A percentile compares a stretch with the other conserved stretches of the same genome.
Evolutionary conservation across 1,140 invertebrate genomes (phyloP).

Genomic region (Megalonaias nervosa): DNA sequence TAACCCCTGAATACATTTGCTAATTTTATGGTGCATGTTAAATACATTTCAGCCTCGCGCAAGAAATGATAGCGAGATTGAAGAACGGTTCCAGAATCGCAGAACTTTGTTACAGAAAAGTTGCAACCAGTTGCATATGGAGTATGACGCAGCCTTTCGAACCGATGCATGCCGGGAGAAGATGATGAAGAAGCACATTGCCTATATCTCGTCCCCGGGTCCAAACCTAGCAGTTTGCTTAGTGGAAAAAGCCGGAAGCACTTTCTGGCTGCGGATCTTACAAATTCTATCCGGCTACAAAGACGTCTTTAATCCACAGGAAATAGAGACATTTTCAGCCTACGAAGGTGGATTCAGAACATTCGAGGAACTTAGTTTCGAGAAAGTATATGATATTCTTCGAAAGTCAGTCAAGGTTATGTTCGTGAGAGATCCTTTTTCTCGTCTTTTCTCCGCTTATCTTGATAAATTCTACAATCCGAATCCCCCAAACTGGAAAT

Average conservation of each 20-base stretch:
- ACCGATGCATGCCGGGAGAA: no score
- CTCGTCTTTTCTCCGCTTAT: constrained; percentile 22
- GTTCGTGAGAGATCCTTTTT: constrained; percentile 23
- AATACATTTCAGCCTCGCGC: no score
- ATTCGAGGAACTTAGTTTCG: background rate
- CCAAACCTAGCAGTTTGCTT: constrained; percentile 14
- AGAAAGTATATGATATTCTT: background rate
- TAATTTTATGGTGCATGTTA: no score
- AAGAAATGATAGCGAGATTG: no score
- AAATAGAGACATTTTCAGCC: constrained; percentile 1
- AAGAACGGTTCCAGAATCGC: no score
- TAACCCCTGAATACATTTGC: no score
- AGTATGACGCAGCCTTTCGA: no score
- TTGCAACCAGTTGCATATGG: no score
- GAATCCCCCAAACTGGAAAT: constrained; percentile 17
- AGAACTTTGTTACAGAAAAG: no score
- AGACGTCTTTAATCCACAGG: constrained; percentile 2
- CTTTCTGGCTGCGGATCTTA: constrained; percentile 22
- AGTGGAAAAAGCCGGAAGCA: constrained; percentile 30
- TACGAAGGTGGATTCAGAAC: constrained; percentile 18
- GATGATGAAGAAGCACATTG: no score
- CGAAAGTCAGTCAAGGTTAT: constrained; percentile 3
- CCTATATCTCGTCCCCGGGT: no score
- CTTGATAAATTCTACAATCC: constrained; percentile 24
- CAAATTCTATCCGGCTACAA: constrained; percentile 19